These are phyloP conservation scores for Rhodeus uyekii DNA, from an alignment of 2,797 vertebrate species.

Conservation along the genomic window DNA sequence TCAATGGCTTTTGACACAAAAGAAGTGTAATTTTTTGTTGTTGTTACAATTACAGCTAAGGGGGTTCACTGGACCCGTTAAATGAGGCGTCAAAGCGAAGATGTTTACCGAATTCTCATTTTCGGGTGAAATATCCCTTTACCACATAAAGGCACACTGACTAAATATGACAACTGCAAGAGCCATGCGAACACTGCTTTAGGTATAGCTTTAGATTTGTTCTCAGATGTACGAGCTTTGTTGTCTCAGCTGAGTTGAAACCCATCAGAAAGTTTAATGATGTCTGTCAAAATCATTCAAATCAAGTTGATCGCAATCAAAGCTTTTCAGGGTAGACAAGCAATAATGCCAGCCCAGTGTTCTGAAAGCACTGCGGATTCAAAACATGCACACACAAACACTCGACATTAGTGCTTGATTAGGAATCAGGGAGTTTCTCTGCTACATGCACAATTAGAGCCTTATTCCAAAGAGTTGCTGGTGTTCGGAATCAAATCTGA, in stretches of 20 bases:
- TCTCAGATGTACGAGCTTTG: constrained; percentile 9
- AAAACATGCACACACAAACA: constrained; percentile 52
- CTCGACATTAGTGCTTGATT: constrained; percentile 72
- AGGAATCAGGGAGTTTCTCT: constrained; percentile 80
- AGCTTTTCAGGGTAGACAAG: constrained; percentile 70
- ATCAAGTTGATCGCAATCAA: constrained; percentile 60
- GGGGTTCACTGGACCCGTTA: neutral
- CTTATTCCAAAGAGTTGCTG: constrained; percentile 79
- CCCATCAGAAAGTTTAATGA: constrained; percentile 35
- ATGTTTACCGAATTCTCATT: too few relatives aligned
- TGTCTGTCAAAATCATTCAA: constrained; percentile 41
- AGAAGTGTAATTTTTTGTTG: neutral
- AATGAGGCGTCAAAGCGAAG: neutral
- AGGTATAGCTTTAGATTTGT: constrained; percentile 27
- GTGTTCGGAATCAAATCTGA: constrained; percentile 52
- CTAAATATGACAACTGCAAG: constrained; percentile 18
- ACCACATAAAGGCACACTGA: constrained; percentile 14
- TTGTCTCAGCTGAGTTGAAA: constrained; percentile 21
- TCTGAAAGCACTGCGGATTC: constrained; percentile 56
- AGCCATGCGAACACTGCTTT: constrained; percentile 34
- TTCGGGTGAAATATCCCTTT: neutral
- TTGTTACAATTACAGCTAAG: neutral
- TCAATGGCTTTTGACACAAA: neutral
- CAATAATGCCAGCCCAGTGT: constrained; percentile 72
- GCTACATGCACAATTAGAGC: constrained; percentile 77